Base-by-base conservation (phyloP, 1,140 invertebrate species). In the Ceratina calcarata region DNA sequence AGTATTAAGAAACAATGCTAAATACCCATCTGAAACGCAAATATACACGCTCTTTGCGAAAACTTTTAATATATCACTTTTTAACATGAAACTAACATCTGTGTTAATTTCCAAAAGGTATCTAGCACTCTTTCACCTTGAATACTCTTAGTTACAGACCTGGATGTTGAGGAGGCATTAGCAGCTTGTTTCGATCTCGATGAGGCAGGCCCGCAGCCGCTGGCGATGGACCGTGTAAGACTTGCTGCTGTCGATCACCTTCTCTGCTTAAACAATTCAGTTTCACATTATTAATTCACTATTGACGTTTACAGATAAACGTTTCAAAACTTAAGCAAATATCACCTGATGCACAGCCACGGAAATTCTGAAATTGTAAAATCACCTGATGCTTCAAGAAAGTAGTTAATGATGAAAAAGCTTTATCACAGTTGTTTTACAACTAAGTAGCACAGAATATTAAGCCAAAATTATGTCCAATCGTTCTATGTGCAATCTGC, bases 101-200 rank as follows among this genome's bases (percentile, higher is more conserved):
- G 13, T 53, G 22, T 68, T 61, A 32, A 77, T 83, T 87, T 88
- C 78, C 78, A 84, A 85, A 75, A 87, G 82, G 87, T 89, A 91
- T 90, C 90, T 82, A 84, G 89, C 90, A 92, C 78, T 89, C 83
- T 91, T 89, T 88, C 87, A 82, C 68, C 68, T 81, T 85, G 88
- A 90, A 92, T 92, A 92, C 91, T 91, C 91, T 92, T 91, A 93
- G 89, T 91, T 93, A 93, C 92, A 93, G 92, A 93, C 92, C 92
- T 93, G 91, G 87, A 87, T 93, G 91, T 88, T 89, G 89, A 89
- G 90, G 89, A 91, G 92, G 92, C 89, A 93, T 92, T 87, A 91
- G 91, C 90, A 91, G 89, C 92, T 92, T 92, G 90, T 91, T 91
- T 90, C 90, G 86, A 86, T 92, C 91, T 86, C 88, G 89, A 83